Evolutionary conservation across 2,888 invertebrate genomes (phyloP).

Genomic region (Barypeithes pellucidus): DNA sequence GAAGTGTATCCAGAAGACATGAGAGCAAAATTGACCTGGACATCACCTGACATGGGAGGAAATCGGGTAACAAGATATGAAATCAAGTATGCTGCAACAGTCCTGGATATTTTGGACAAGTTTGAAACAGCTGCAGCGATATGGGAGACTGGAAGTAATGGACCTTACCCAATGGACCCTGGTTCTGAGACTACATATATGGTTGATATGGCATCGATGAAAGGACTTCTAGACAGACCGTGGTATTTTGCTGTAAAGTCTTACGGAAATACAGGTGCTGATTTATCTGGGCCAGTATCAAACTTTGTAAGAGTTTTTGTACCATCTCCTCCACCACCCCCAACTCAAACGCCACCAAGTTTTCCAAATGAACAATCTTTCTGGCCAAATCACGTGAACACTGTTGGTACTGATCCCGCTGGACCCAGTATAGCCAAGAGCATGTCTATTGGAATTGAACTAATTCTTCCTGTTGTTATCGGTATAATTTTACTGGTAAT

Average conservation of each 20-base stretch:
- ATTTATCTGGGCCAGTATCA: conserved; percentile 70
- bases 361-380: conserved; percentile 66
- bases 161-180: conserved; percentile 69
- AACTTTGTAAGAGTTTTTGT: conserved; percentile 74
- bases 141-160: conserved; percentile 70
- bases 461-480: conserved; percentile 72
- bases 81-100: conserved; percentile 70
- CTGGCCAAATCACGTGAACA: conserved; percentile 67
- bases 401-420: conserved; percentile 64
- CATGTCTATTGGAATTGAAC: conserved; percentile 69
- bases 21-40: conserved; percentile 74
- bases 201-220: conserved; percentile 71
- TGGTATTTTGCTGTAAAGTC: conserved; percentile 74
- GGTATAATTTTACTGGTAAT: conserved; percentile 70
- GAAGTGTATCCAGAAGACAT: conserved; percentile 70
- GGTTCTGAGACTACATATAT: conserved; percentile 74
- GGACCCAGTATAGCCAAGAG: conserved; percentile 69
- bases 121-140: conserved; percentile 69
- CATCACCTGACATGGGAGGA: conserved; percentile 76
- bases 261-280: conserved; percentile 68
- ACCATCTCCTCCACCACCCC: conserved; percentile 72
- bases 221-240: conserved; percentile 71
- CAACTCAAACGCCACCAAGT: conserved; percentile 70
- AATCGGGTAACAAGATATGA: conserved; percentile 72
- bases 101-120: conserved; percentile 71